phyloP scores from a whole-genome alignment of 1,140 invertebrate genomes.

The Musca vetustissima region DNA sequence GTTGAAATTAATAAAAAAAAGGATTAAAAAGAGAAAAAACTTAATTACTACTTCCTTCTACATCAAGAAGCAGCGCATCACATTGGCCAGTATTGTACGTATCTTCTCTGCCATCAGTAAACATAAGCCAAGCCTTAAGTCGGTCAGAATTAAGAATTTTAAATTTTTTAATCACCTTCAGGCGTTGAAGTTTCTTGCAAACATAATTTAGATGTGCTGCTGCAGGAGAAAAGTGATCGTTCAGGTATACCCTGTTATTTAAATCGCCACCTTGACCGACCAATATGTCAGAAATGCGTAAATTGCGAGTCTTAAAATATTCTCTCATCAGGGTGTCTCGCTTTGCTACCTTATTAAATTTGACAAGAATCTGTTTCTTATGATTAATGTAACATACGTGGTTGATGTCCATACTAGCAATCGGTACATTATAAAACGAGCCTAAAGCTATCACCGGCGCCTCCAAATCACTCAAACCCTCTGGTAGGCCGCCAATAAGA shows the following conservation, averaged over 20 bases:
- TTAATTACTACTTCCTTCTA: too few species aligned
- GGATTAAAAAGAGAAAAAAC: neutral
- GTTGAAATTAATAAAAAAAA: neutral
- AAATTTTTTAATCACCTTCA: neutral
- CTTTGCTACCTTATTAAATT: neutral
- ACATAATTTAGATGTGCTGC: neutral
- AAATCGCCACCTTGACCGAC: neutral
- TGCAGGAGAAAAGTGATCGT: neutral
- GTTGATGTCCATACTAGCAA: neutral
- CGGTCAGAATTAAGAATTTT: neutral
- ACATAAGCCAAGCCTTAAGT: neutral
- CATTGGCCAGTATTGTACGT: neutral
- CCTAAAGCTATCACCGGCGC: neutral
- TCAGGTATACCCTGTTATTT: neutral
- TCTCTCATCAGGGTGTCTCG: neutral
- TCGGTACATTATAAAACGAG: neutral
- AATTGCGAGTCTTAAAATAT: neutral
- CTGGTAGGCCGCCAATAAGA: neutral
- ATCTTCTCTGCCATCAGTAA: neutral
- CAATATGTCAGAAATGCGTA: neutral
- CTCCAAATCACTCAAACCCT: neutral
- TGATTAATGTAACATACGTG: neutral
- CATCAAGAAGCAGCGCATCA: neutral
- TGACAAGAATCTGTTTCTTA: neutral
- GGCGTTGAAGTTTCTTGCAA: neutral